Base-by-base conservation (phyloP, 1,140 invertebrate species). In the Druon quercuslanigerum region DNA sequence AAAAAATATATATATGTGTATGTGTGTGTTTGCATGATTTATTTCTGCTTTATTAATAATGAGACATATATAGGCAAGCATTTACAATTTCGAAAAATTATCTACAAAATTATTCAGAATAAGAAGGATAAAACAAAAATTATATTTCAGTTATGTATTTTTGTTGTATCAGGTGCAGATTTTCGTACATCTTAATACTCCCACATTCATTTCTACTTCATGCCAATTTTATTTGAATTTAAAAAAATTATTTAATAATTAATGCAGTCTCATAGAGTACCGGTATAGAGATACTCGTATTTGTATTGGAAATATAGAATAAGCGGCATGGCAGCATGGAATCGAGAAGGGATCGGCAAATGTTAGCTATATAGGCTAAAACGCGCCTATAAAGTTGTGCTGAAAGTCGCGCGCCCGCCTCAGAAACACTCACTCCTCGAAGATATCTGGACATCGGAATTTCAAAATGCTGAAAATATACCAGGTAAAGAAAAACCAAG, bases 351-450 rank as follows among this genome's bases (percentile, higher is more conserved):
- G 84, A 80, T 80, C 70, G 60, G 46, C 70, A 82, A 78, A 72
- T 74, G 78, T 75, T 85, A 79, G 71, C 76, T 51, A 71, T 76
- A 79, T 75, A 79, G 82, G 82, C 72, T 73, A 86, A 73, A 79
- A 80, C 79, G 80, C 73, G 82, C 83, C 89, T 91, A 91, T 91
- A 91, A 91, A 91, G 86, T 91, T 89, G 86, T 88, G 87, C 83
- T 82, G 81, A 83, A 84, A 79, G 83, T 82, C 87, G 87, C 89
- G 88, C 88, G 88, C 84, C 87, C 88, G 88, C 84, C 78, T 91
- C 90, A 91, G 89, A 91, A 86, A 85, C 87, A 79, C 86, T 91
- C 87, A 87, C 90, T 89, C 89, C 87, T 90, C 82, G 86, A 88
- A 77, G 79, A 85, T 83, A 89, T 75, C 77, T 80, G 74, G 66